Evolutionary conservation across 2,888 invertebrate genomes (phyloP), one percentile per base, ranked within the genome.

Genomic region (Euspilapteryx auroguttella): DNA sequence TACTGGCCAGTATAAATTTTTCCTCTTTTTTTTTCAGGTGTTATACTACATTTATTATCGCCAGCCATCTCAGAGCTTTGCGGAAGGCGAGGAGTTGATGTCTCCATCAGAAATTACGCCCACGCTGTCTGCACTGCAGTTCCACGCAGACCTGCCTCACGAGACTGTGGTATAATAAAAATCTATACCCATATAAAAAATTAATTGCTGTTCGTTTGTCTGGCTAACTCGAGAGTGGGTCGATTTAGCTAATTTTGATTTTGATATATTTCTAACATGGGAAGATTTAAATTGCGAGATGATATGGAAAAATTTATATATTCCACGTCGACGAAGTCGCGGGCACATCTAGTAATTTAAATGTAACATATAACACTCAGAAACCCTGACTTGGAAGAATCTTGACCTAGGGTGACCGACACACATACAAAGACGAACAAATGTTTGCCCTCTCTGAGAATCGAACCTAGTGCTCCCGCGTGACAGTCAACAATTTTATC

Each of bases 11-110:
- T n/a, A n/a, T n/a, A n/a, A n/a, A n/a, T n/a, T n/a, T n/a, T n/a
- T n/a, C n/a, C n/a, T n/a, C n/a, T n/a, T n/a, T n/a, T n/a, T n/a
- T n/a, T n/a, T n/a, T n/a, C n/a, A 92, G 78, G 86, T 88, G 8
- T 62, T 93, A 1, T 91, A 89, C 57, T 90, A 90, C 55, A 90
- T 92, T 41, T 89, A 91, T 53, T 82, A 87, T 43, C 82, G 87
- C 28, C 82, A 82, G 44, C 81, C 86, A 13, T 75, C 82, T 3
- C 81, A 83, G 38, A 85, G 84, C 47, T 80, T 86, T 37, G 81
- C 87, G 27, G 84, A 85, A 41, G 81, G 79, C 22, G 79, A 80
- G 34, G 81, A 81, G 32, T 62, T 63, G 29, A 66, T 68, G 43
- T 62, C 73, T 25, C 78, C 79, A 20, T 63, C 71, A n/a, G 79